Percentiles rank a stretch among this genome's conserved stretches.
Evolutionary conservation across 2,888 invertebrate species (phyloP).

Genomic region (Hemaris fuciformis): DNA sequence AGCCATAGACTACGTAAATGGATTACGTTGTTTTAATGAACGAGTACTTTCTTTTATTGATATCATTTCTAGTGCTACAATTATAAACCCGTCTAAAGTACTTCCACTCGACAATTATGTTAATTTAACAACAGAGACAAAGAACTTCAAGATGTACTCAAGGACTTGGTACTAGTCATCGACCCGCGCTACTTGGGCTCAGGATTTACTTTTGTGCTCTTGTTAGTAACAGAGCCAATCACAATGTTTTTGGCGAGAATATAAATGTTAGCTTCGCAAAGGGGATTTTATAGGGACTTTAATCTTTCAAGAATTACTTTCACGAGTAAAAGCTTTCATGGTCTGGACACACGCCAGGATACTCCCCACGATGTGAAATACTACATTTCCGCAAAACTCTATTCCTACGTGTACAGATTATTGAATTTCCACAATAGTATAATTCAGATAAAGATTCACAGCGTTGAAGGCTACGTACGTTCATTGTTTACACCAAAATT

Average conservation of each 20-base stretch:
- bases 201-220: not conserved
- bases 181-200: not conserved
- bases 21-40: not conserved
- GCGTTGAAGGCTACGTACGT: not conserved
- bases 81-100: no score
- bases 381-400: not conserved
- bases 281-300: not conserved
- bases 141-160: not conserved
- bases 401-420: not conserved
- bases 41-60: not conserved
- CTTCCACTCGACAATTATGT: not conserved
- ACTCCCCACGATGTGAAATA: not conserved
- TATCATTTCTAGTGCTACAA: not conserved
- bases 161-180: not conserved
- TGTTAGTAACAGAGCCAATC: not conserved
- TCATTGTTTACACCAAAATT: not conserved
- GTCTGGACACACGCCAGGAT: not conserved
- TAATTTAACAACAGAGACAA: not conserved
- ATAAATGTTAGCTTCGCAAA: not conserved
- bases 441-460: not conserved
- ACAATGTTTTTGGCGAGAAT: not conserved
- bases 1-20: no score
- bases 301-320: not conserved
- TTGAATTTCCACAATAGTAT: not conserved
- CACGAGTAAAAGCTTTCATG: not conserved